Percentiles rank a stretch among this genome's conserved stretches.
phyloP scores from a whole-genome alignment of 2,797 vertebrate species.

The Anguilla marmorata region DNA sequence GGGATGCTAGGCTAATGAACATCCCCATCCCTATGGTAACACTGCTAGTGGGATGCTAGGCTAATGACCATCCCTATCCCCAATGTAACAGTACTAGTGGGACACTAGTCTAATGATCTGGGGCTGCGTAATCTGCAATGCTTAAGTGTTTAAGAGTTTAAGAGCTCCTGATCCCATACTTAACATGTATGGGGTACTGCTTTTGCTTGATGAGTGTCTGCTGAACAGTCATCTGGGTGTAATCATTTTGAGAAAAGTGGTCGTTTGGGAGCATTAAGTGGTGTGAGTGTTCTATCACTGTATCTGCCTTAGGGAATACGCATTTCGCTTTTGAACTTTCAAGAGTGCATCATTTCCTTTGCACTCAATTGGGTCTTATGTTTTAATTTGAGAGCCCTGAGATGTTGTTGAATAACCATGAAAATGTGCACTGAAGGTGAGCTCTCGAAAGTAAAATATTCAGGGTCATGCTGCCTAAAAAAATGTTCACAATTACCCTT shows the following conservation, averaged over 20 bases:
- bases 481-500: background rate
- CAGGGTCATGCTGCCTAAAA: background rate
- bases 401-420: background rate
- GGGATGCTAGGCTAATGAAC: constrained; percentile 55
- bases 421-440: background rate
- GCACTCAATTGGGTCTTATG: too few species aligned
- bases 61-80: constrained; percentile 75
- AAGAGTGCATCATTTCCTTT: background rate
- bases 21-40: constrained; percentile 78
- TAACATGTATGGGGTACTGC: background rate
- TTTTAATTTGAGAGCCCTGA: background rate
- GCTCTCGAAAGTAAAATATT: background rate
- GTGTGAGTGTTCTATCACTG: too few species aligned
- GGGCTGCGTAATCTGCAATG: background rate
- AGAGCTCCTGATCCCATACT: background rate
- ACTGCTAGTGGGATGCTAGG: background rate
- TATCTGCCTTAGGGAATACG: too few species aligned
- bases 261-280: background rate
- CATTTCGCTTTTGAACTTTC: too few species aligned
- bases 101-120: background rate
- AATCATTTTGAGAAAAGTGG: background rate
- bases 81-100: constrained; percentile 45
- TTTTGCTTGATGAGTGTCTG: background rate
- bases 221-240: too few species aligned
- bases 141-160: background rate